Evolutionary conservation across 2,797 vertebrate species (phyloP).

Genomic region (Thaleichthys pacificus): DNA sequence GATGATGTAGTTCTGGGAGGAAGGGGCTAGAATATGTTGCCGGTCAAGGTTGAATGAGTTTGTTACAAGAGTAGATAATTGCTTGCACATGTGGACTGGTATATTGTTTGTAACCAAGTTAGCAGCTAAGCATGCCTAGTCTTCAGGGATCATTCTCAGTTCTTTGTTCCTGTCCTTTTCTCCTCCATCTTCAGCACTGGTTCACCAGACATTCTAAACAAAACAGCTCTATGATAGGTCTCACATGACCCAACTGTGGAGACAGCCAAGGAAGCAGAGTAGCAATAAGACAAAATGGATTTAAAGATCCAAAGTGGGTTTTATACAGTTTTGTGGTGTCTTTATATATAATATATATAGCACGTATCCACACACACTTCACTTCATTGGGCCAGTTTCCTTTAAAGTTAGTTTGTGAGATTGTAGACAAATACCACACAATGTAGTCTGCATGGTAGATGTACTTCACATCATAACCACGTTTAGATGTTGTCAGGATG

Average conservation of each 20-base stretch:
- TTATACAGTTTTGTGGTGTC: neutral
- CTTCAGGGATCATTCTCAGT: constrained; percentile 61
- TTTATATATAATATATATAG: neutral
- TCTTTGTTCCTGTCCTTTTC: constrained; percentile 37
- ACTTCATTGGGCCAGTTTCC: neutral
- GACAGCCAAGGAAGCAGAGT: constrained; percentile 46
- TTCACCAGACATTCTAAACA: constrained; percentile 72
- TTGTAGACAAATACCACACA: neutral
- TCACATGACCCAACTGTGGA: constrained; percentile 68
- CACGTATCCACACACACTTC: neutral
- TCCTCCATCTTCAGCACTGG: constrained; percentile 76
- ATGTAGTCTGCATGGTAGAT: neutral
- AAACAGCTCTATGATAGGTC: constrained; percentile 69
- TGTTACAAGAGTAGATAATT: constrained; percentile 71
- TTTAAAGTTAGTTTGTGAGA: neutral
- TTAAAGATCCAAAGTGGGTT: neutral
- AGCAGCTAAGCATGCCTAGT: constrained; percentile 69
- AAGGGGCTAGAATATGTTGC: constrained; percentile 32
- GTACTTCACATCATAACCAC: neutral
- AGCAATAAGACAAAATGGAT: neutral
- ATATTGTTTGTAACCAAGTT: constrained; percentile 69
- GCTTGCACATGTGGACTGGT: constrained; percentile 76
- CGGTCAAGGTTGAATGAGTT: constrained; percentile 65
- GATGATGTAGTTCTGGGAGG: too few relatives aligned
- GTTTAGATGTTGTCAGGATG: neutral